Percentiles rank a stretch among this genome's conserved stretches.
phyloP scores from a whole-genome alignment of 2,113 vertebrate genomes.

The Forbesichthys agassizii region DNA sequence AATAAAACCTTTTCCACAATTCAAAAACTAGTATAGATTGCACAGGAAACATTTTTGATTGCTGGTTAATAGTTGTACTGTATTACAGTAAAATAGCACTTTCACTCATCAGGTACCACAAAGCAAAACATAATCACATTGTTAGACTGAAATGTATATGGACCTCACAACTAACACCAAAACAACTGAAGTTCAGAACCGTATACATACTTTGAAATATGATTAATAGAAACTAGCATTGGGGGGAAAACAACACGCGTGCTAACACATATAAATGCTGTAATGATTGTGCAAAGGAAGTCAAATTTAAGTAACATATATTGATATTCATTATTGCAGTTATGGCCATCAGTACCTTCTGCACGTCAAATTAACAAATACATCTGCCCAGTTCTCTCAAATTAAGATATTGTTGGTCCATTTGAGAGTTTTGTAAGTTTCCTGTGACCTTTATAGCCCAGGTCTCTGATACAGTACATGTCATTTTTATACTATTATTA shows the following conservation, averaged over 20 bases:
- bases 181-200: neutral
- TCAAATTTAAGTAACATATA: no score
- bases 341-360: neutral
- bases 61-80: neutral
- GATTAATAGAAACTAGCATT: no score
- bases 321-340: no score
- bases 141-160: neutral
- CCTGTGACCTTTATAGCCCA: no score
- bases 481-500: no score
- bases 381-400: no score
- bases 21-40: neutral
- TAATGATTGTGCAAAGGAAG: no score
- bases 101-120: neutral
- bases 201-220: neutral
- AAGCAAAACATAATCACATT: neutral
- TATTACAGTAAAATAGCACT: neutral
- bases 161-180: neutral
- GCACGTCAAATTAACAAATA: neutral
- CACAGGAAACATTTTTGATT: neutral
- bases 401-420: no score
- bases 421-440: no score
- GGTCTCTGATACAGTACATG: no score
- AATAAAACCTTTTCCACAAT: neutral
- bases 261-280: no score
- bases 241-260: no score